Evolutionary conservation across 2,797 vertebrate genomes (phyloP).

Genomic region (Babyrousa celebensis): DNA sequence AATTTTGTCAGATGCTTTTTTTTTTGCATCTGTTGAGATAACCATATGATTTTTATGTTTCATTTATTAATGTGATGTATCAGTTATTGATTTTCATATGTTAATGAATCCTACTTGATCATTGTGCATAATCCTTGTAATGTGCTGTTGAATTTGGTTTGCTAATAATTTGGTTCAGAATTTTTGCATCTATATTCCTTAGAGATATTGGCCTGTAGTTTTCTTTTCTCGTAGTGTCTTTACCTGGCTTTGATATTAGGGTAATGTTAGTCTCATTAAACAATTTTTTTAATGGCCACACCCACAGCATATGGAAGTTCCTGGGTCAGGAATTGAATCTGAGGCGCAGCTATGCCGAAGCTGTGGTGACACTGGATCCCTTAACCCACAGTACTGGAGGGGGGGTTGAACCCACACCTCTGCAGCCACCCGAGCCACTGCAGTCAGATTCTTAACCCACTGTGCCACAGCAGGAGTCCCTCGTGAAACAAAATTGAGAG

Average conservation of each 20-base stretch:
- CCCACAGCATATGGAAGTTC: too few relatives aligned
- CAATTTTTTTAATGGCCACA: neutral
- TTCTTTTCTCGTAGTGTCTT: neutral
- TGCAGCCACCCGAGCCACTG: too few relatives aligned
- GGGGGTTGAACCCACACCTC: too few relatives aligned
- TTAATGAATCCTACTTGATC: neutral
- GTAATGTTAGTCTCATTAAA: neutral
- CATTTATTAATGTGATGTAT: neutral
- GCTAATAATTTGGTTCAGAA: slow-evolving; percentile 15
- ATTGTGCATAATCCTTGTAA: neutral
- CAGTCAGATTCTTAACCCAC: too few relatives aligned
- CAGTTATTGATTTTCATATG: neutral
- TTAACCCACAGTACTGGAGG: too few relatives aligned
- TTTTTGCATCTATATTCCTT: neutral
- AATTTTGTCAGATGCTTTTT: slow-evolving; percentile 10
- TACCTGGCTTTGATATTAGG: neutral
- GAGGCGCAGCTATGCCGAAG: too few relatives aligned
- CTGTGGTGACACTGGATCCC: too few relatives aligned
- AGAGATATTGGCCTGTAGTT: neutral
- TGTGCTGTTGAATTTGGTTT: neutral
- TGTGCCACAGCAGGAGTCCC: too few relatives aligned
- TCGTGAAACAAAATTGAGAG: neutral
- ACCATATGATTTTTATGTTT: neutral
- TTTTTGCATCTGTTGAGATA: neutral
- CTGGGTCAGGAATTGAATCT: too few relatives aligned